Evolutionary conservation across 2,888 invertebrate species (phyloP), one percentile per base, ranked within the genome.

Genomic region (Amiota communis): DNA sequence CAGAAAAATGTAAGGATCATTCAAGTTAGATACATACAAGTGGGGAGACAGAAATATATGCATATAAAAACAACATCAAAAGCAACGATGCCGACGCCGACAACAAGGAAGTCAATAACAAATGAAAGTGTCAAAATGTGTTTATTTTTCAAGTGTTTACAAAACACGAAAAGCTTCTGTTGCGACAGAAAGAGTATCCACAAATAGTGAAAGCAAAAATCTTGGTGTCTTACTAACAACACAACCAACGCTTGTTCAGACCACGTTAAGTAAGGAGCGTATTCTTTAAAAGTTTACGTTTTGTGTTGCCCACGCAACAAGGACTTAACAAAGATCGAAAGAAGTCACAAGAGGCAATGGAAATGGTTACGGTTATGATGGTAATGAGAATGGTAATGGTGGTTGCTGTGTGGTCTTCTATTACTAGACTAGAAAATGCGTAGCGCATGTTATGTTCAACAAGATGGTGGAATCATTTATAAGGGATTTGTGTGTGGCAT

Each of bases 41-140:
- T n/a, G n/a, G 36, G 2, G 2, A 6, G 36, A 36, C 8, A 36
- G 6, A 36, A 6, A 23, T 23, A 23, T 36, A 36, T 36, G 36
- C 36, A 36, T 36, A 6, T 23, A 36, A 36, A 36, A 36, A 36
- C 6, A 36, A 36, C 36, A 36, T n/a, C n/a, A n/a, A n/a, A n/a
- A n/a, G 36, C 36, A 36, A 36, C 36, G 8, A 53, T 8, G 12
- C 6, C 53, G 12, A n/a, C 12, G n/a, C 2, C 53, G n/a, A 53
- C n/a, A 1, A 53, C 53, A 12, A 53, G 36, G 36, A 36, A 36
- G 53, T 53, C 53, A 53, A 53, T n/a, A 53, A 53, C 53, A 53
- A 53, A n/a, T 53, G 53, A 53, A 53, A 53, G 53, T 53, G 53
- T 53, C 53, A 53, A 53, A 53, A 53, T 53, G 53, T 53, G 53